phyloP scores from a whole-genome alignment of 1,140 invertebrate species.

The Zaprionus nigranus region DNA sequence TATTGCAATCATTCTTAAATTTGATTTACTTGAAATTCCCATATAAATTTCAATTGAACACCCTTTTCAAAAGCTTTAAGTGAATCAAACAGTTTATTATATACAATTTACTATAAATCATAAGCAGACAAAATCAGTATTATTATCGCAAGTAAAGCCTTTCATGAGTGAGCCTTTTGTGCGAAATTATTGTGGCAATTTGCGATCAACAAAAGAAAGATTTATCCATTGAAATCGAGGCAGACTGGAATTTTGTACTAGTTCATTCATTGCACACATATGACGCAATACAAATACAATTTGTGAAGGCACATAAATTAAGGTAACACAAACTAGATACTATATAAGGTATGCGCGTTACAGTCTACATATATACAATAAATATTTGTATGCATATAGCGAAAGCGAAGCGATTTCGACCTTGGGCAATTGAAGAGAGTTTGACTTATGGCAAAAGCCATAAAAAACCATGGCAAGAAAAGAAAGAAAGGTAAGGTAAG shows the following conservation, averaged over 20 bases:
- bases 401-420: conserved; percentile 28
- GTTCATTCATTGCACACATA: conserved; percentile 31
- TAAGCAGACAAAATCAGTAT: not conserved
- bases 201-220: conserved; percentile 26
- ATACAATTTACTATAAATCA: conserved; percentile 6
- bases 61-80: not conserved
- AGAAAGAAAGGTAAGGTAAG: conserved; percentile 16
- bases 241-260: conserved; percentile 5
- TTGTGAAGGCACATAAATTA: conserved; percentile 49
- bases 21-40: not conserved
- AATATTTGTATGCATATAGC: conserved; percentile 54
- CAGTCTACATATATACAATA: conserved; percentile 11
- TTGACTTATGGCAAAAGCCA: conserved; percentile 30
- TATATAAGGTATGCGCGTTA: not conserved
- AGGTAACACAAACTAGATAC: conserved; percentile 13
- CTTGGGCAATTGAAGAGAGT: conserved; percentile 48
- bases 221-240: conserved; percentile 24
- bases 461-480: conserved; percentile 2
- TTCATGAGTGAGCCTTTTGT: not conserved
- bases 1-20: not conserved
- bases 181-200: conserved; percentile 19
- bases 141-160: not conserved
- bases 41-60: not conserved
- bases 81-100: not conserved
- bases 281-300: conserved; percentile 41